These are phyloP conservation scores for Scelioninae gen. 1 DNA, from an alignment of 2,888 invertebrate genomes.

Conservation along the genomic window DNA sequence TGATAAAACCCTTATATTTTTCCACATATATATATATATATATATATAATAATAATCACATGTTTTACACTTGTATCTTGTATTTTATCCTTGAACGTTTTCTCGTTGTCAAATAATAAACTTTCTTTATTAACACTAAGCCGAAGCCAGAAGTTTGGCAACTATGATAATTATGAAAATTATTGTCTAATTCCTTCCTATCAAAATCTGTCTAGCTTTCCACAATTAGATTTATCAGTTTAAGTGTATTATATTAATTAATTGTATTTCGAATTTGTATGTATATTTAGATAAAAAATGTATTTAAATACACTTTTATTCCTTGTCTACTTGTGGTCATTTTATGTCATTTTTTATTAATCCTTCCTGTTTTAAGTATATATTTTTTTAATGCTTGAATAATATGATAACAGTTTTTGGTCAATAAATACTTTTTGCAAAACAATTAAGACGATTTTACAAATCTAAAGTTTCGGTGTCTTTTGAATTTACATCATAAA, in stretches of 20 bases:
- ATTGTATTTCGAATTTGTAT: constrained; percentile 51
- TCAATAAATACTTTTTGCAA: too few species aligned
- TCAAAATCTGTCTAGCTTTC: constrained; percentile 23
- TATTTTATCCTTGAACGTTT: constrained; percentile 42
- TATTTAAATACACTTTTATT: constrained; percentile 31
- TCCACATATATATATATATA: constrained; percentile 10
- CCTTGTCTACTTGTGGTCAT: too few species aligned
- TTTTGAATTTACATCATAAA: too few species aligned
- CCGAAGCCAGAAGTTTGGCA: constrained; percentile 11
- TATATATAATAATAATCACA: constrained; percentile 31
- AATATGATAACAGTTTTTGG: too few species aligned
- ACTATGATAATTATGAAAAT: constrained; percentile 30
- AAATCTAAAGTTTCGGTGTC: too few species aligned
- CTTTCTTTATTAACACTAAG: constrained; percentile 40
- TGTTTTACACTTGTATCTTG: constrained; percentile 43
- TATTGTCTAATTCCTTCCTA: constrained; percentile 22
- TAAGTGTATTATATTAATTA: constrained; percentile 49
- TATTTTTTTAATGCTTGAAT: too few species aligned
- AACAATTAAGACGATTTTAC: too few species aligned
- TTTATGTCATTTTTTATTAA: too few species aligned
- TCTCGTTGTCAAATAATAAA: constrained; percentile 24
- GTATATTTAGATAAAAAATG: constrained; percentile 50
- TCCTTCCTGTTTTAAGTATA: too few species aligned
- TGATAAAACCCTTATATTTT: constrained; percentile 43
- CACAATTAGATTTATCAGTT: constrained; percentile 29